A percentile compares a stretch with the other conserved stretches of the same genome.
Conservation (phyloP, 2,888 invertebrate genomes). For the Xestobium rufovillosum region DNA sequence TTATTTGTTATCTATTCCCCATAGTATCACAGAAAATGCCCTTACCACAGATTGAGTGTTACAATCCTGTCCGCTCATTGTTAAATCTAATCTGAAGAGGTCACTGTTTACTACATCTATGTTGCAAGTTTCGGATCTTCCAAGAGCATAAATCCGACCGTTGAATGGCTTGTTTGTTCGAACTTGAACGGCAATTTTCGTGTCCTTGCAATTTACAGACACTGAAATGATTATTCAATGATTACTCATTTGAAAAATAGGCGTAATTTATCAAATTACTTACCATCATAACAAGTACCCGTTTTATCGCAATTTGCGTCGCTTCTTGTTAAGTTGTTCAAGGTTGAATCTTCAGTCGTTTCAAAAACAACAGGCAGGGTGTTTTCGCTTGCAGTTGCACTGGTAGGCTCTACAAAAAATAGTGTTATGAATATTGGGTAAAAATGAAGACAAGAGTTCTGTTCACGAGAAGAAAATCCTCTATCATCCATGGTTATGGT, state of each 20-base stretch:
- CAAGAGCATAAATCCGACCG: constrained; percentile 87
- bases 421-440: constrained; percentile 1
- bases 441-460: too few species aligned
- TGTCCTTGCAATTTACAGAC: constrained; percentile 90
- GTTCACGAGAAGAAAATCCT: too few species aligned
- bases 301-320: constrained; percentile 90
- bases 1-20: too few species aligned
- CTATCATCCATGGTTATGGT: too few species aligned
- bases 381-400: constrained; percentile 44
- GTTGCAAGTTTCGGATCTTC: constrained; percentile 90
- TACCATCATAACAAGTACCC: constrained; percentile 92
- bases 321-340: constrained; percentile 67
- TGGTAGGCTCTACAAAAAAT: constrained; percentile 22
- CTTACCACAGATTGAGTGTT: constrained; percentile 93
- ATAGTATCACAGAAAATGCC: constrained; percentile 23
- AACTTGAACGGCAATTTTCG: constrained; percentile 86
- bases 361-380: constrained; percentile 70
- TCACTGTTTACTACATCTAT: constrained; percentile 90
- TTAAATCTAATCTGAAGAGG: constrained; percentile 83
- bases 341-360: constrained; percentile 64
- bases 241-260: constrained; percentile 13
- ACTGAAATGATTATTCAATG: constrained; percentile 50
- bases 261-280: constrained; percentile 24
- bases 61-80: constrained; percentile 91
- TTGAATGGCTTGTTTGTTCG: constrained; percentile 91